Percentiles rank a stretch among this genome's conserved stretches.
Conservation (phyloP, 2,888 invertebrate species). For the Tricholauxania praeusta region DNA sequence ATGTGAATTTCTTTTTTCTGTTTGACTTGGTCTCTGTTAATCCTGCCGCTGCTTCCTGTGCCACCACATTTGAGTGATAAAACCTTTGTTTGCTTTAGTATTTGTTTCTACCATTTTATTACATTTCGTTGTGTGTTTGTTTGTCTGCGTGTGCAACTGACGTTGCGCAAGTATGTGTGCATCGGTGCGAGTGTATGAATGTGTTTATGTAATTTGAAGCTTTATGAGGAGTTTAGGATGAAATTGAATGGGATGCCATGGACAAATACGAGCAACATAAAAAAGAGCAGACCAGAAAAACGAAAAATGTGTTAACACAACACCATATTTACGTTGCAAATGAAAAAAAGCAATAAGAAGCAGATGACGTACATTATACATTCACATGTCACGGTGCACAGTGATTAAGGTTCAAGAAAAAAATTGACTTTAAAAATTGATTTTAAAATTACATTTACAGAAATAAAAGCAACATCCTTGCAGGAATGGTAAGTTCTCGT, state of each 20-base stretch:
- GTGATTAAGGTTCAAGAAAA: background rate
- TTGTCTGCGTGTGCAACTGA: background rate
- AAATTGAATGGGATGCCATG: conserved; percentile 30
- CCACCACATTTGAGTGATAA: conserved; percentile 1
- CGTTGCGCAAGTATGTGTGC: background rate
- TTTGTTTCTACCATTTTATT: conserved; percentile 13
- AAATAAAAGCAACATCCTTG: too few relatives aligned
- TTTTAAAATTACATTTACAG: too few relatives aligned
- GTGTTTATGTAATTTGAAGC: conserved; percentile 39
- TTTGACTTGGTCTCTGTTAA: background rate
- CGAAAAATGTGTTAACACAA: too few relatives aligned
- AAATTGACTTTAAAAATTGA: too few relatives aligned
- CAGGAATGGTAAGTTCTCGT: too few relatives aligned
- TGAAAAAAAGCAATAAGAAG: background rate
- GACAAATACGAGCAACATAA: conserved; percentile 6
- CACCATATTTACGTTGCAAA: too few relatives aligned
- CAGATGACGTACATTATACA: background rate
- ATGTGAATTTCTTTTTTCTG: conserved; percentile 2
- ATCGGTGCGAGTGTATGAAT: background rate
- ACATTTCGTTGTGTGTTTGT: background rate
- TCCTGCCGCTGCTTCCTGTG: too few relatives aligned
- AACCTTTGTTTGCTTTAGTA: conserved; percentile 17
- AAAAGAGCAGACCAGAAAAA: background rate
- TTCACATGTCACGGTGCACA: background rate
- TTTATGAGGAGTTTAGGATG: conserved; percentile 41